Evolutionary conservation across 2,888 invertebrate genomes (phyloP), one percentile per base, ranked within the genome.

Genomic region (Minunthozetes semirufus): DNA sequence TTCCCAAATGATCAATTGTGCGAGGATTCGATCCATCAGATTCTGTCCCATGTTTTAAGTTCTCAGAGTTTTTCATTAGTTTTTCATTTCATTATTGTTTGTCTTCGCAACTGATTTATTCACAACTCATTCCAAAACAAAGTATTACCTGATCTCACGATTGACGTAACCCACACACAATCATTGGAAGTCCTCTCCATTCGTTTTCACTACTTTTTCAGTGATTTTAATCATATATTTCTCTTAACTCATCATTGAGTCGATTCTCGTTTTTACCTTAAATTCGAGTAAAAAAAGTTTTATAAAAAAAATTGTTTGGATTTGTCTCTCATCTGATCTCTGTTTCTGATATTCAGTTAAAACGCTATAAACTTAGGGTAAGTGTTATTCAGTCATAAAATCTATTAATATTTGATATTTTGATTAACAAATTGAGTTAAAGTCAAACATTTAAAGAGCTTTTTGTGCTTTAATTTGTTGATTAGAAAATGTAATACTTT

Each of bases 121-220:
- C 33, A 29, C 17, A 22, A 29, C 33, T 63, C 63, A 63, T 56
- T 22, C 9, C 29, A 9, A 59, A 11, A 11, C 17, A 63, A 63
- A 63, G 29, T 29, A 63, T 63, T 63, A 63, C 63, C 33, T 63
- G 63, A 63, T 63, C 63, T 63, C 63, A 63, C 33, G n/a, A 22
- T 22, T 63, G 63, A 63, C 63, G n/a, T n/a, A 63, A 63, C 33
- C 27, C 63, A 63, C 17, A 63, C 63, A 29, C 33, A n/a, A 9
- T 5, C 4, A 17, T 29, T 25, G 29, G 17, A 4, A 50, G 50
- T 50, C 50, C 50, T 50, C 15, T n/a, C 15, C 15, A 50, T 8
- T n/a, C n/a, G n/a, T 50, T n/a, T 50, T n/a, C n/a, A n/a, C 50
- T 4, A 50, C n/a, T n/a, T 50, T 50, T 50, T n/a, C 15, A 50